Conservation (phyloP, 2,113 vertebrate genomes). For the Machaerirhynchus nigripectus region DNA sequence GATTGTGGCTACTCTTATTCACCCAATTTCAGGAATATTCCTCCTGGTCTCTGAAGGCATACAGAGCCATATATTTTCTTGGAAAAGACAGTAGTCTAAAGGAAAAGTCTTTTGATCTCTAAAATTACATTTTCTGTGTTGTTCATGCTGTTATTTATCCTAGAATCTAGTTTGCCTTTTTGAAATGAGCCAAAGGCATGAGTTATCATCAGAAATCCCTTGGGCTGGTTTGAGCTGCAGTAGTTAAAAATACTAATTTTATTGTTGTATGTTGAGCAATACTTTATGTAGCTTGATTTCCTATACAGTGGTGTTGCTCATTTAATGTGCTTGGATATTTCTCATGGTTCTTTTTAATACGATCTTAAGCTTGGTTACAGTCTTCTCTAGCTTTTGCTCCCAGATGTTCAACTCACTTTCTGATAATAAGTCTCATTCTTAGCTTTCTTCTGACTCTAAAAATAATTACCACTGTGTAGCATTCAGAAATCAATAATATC, state of each 20-base stretch:
- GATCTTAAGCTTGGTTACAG: not conserved
- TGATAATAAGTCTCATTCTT: not conserved
- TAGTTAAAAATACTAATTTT: not conserved
- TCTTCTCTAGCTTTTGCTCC: not conserved
- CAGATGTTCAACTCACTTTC: not conserved
- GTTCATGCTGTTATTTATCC: not conserved
- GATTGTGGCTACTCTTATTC: not conserved
- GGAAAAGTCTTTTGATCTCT: not conserved
- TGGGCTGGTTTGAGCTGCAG: not conserved
- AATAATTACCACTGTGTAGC: not conserved
- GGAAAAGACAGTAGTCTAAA: not conserved
- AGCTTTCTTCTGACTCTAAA: not conserved
- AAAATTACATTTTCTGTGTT: not conserved
- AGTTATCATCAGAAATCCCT: not conserved
- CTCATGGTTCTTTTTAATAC: not conserved
- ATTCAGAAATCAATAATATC: not conserved
- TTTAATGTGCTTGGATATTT: not conserved
- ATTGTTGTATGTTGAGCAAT: not conserved
- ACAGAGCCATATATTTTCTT: not conserved
- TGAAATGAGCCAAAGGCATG: not conserved
- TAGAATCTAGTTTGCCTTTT: not conserved
- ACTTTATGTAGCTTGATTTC: not conserved
- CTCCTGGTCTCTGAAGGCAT: not conserved
- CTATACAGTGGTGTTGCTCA: not conserved
- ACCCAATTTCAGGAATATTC: not conserved